phyloP scores from a whole-genome alignment of 2,113 vertebrate species.

The Rhinolophus sinicus region DNA sequence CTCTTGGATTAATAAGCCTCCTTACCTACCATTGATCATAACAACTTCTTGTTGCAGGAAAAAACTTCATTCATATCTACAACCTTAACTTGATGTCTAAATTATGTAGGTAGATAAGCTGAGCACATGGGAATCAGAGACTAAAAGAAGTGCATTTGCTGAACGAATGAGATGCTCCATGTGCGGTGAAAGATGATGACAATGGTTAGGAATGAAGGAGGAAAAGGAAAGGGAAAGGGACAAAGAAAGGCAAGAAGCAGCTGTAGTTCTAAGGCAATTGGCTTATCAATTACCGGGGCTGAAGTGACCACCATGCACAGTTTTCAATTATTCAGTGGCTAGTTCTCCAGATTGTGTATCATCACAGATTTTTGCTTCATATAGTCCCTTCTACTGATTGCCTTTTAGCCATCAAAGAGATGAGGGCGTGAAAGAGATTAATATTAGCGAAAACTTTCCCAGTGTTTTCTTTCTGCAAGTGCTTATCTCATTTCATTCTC shows the following conservation, averaged over 20 bases:
- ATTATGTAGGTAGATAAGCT: background rate
- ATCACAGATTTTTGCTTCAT: conserved; percentile 40
- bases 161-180: background rate
- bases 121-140: conserved; percentile 13
- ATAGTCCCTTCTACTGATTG: background rate
- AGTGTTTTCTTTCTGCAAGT: background rate
- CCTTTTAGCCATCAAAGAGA: background rate
- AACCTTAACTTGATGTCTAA: conserved; percentile 14
- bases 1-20: background rate
- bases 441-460: background rate
- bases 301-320: background rate
- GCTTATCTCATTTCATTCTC: background rate
- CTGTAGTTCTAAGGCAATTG: background rate
- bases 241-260: background rate
- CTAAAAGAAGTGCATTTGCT: background rate
- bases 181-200: background rate
- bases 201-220: conserved; percentile 40
- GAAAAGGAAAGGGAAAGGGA: background rate
- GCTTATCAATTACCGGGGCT: background rate
- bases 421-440: background rate
- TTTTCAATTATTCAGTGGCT: background rate
- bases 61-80: background rate
- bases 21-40: background rate
- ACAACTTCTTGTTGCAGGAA: background rate
- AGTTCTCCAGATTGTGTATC: conserved; percentile 4